Conservation (phyloP, 2,888 invertebrate species). For the Apotomis betuletana region DNA sequence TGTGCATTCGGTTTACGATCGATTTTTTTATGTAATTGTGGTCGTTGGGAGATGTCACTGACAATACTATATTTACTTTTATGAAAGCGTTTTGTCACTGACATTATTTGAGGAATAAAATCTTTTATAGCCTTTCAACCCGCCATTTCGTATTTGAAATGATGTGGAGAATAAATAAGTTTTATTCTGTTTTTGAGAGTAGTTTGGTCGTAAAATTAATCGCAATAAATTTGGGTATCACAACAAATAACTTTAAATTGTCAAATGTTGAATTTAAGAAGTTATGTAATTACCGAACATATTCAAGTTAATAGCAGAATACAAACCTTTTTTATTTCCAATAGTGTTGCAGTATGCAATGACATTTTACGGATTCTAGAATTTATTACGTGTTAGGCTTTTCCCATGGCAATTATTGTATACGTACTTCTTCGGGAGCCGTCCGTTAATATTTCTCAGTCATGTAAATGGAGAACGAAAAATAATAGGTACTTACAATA, state of each 20-base stretch:
- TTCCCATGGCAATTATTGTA: too few relatives aligned
- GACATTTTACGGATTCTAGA: too few relatives aligned
- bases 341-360: too few relatives aligned
- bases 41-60: conserved; percentile 3
- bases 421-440: too few relatives aligned
- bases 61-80: conserved; percentile 21
- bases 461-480: too few relatives aligned
- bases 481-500: too few relatives aligned
- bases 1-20: conserved; percentile 23
- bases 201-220: neutral
- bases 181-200: neutral
- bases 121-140: conserved; percentile 18
- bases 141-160: conserved; percentile 2
- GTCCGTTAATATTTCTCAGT: too few relatives aligned
- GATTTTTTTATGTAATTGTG: conserved; percentile 24
- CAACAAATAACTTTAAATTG: neutral
- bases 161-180: conserved; percentile 2
- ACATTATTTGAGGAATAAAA: conserved; percentile 8
- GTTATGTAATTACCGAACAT: too few relatives aligned
- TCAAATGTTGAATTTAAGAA: too few relatives aligned
- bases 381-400: too few relatives aligned
- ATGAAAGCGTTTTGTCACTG: conserved; percentile 13
- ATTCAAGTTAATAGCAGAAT: too few relatives aligned
- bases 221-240: neutral
- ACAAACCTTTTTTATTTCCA: too few relatives aligned